phyloP scores from a whole-genome alignment of 2,888 invertebrate genomes.

The Agrochola macilenta region DNA sequence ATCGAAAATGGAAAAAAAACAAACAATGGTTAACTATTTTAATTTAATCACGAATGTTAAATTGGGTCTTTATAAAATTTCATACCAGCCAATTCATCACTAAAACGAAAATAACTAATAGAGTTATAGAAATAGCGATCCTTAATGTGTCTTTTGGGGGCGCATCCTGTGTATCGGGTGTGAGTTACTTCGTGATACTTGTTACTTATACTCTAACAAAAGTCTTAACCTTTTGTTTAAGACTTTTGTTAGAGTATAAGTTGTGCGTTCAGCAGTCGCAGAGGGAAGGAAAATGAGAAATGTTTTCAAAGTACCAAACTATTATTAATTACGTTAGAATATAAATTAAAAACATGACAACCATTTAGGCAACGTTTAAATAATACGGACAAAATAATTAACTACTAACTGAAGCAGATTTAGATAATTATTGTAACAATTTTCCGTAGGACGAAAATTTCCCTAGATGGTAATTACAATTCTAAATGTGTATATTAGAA shows the following conservation, averaged over 20 bases:
- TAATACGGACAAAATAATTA: not conserved
- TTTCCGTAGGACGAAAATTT: not conserved
- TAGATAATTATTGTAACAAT: not conserved
- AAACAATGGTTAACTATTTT: not conserved
- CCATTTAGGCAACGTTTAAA: not conserved
- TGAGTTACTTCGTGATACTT: not conserved
- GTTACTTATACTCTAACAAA: not conserved
- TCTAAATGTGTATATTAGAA: not conserved
- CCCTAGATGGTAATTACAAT: not conserved
- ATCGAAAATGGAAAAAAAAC: not conserved
- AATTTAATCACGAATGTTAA: conserved; percentile 2
- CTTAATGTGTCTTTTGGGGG: not conserved
- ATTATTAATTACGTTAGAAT: not conserved
- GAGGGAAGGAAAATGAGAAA: not conserved
- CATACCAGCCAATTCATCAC: not conserved
- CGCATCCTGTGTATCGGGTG: too few relatives aligned
- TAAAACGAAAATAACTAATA: not conserved
- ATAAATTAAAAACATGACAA: not conserved
- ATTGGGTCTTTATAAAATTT: not conserved
- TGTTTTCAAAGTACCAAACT: not conserved
- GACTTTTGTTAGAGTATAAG: too few relatives aligned
- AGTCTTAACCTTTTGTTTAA: too few relatives aligned
- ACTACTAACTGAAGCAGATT: not conserved
- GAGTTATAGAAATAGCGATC: not conserved
- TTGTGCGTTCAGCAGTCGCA: not conserved